These are phyloP conservation scores for Bettongia penicillata DNA, from an alignment of 2,113 vertebrate genomes.

Conservation along the genomic window DNA sequence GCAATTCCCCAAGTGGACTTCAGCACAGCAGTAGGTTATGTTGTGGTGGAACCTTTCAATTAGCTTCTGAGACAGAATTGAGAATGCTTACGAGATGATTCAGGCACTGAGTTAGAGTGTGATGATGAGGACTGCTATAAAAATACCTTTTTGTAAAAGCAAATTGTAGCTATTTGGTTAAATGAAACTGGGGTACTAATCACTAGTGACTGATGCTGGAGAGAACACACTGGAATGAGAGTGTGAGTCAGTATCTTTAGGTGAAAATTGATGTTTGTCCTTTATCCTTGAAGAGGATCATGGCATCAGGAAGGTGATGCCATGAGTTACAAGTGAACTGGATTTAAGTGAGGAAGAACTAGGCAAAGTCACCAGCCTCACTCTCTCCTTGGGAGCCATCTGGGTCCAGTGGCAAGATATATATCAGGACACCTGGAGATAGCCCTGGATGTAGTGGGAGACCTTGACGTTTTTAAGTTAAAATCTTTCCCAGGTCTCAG, in stretches of 20 bases:
- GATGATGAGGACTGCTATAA: not conserved
- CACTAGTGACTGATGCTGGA: not conserved
- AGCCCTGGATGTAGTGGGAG: too few species aligned
- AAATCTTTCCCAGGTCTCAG: too few species aligned
- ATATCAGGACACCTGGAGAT: too few species aligned
- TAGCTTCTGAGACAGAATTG: not conserved
- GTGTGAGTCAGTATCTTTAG: not conserved
- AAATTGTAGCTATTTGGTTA: not conserved
- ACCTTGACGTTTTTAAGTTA: too few species aligned
- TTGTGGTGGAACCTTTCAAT: not conserved
- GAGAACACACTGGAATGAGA: not conserved
- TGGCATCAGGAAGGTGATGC: too few species aligned
- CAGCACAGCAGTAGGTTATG: not conserved
- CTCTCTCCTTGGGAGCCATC: too few species aligned
- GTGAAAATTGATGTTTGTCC: not conserved
- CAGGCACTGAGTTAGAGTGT: not conserved
- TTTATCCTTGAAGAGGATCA: too few species aligned
- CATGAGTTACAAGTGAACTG: too few species aligned
- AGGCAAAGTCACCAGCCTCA: too few species aligned
- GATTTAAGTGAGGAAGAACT: too few species aligned
- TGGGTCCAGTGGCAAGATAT: too few species aligned
- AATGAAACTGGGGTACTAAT: not conserved
- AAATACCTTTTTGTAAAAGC: not conserved
- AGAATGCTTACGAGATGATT: not conserved
- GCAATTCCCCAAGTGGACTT: not conserved